phyloP scores from a whole-genome alignment of 2,888 invertebrate species.

The Cheilosia vulpina region DNA sequence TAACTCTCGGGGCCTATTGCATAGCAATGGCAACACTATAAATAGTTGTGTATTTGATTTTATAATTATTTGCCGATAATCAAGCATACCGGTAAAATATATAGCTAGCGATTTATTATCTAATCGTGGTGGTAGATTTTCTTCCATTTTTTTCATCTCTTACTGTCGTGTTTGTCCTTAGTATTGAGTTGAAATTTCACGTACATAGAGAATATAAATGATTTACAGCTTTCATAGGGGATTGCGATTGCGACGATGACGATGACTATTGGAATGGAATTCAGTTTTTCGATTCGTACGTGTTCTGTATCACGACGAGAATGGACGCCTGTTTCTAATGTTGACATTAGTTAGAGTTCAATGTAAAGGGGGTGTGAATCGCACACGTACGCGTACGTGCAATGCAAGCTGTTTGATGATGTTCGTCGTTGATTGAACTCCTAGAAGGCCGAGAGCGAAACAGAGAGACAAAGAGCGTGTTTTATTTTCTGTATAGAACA shows the following conservation, averaged over 20 bases:
- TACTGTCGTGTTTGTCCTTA: not conserved
- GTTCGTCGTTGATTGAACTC: conserved; percentile 42
- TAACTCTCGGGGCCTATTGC: too few relatives aligned
- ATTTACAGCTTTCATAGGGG: conserved; percentile 25
- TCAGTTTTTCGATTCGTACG: conserved; percentile 54
- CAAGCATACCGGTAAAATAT: conserved; percentile 12
- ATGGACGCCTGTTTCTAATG: conserved; percentile 46
- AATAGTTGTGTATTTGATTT: not conserved
- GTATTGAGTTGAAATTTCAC: conserved; percentile 25
- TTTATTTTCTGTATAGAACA: conserved; percentile 8
- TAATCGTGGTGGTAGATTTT: conserved; percentile 21
- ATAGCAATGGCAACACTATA: conserved; percentile 10
- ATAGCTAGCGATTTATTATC: conserved; percentile 37
- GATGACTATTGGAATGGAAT: conserved; percentile 26
- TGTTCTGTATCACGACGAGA: conserved; percentile 59
- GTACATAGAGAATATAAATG: not conserved
- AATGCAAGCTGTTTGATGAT: conserved; percentile 32
- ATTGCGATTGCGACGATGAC: not conserved
- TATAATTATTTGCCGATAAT: not conserved
- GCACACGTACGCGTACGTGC: conserved; percentile 41
- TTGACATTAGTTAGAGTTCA: conserved; percentile 63
- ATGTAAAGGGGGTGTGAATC: conserved; percentile 58
- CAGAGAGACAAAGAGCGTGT: not conserved
- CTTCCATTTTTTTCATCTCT: conserved; percentile 23
- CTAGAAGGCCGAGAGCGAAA: conserved; percentile 40